Conservation (phyloP, 1,140 invertebrate species). For the Anthonomus grandis region DNA sequence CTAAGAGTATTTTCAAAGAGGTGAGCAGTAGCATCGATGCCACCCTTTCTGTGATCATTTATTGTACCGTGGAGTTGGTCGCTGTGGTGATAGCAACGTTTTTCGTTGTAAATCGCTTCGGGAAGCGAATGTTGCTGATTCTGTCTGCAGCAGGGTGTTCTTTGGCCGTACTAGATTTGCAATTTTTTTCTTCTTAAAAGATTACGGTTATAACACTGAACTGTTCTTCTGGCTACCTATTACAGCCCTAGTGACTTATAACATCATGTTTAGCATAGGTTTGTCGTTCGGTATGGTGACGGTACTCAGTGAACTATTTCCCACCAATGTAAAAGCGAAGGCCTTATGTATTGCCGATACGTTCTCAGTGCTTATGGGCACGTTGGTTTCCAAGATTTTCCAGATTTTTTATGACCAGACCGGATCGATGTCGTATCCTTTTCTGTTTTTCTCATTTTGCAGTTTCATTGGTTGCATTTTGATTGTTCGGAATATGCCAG, state of each 20-base stretch:
- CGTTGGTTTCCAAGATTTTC: constrained; percentile 72
- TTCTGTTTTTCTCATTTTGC: constrained; percentile 68
- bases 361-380: constrained; percentile 67
- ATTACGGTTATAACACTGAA: constrained; percentile 37
- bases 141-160: constrained; percentile 58
- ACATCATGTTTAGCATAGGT: constrained; percentile 67
- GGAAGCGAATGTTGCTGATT: constrained; percentile 65
- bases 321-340: constrained; percentile 63
- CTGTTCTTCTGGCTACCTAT: constrained; percentile 51
- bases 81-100: constrained; percentile 69
- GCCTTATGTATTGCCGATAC: constrained; percentile 67
- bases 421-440: constrained; percentile 63
- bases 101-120: constrained; percentile 67
- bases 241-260: constrained; percentile 63
- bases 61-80: constrained; percentile 60
- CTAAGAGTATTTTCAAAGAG: constrained; percentile 55
- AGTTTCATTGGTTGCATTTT: constrained; percentile 61
- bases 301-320: constrained; percentile 71
- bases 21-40: constrained; percentile 49
- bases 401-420: constrained; percentile 56
- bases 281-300: constrained; percentile 68
- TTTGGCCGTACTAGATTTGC: constrained; percentile 55
- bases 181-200: constrained; percentile 58
- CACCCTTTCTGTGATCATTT: constrained; percentile 50
- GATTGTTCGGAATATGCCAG: constrained; percentile 64